Evolutionary conservation across 2,797 vertebrate species (phyloP), one percentile per base, ranked within the genome.

Genomic region (Gymnothorax reevesii): DNA sequence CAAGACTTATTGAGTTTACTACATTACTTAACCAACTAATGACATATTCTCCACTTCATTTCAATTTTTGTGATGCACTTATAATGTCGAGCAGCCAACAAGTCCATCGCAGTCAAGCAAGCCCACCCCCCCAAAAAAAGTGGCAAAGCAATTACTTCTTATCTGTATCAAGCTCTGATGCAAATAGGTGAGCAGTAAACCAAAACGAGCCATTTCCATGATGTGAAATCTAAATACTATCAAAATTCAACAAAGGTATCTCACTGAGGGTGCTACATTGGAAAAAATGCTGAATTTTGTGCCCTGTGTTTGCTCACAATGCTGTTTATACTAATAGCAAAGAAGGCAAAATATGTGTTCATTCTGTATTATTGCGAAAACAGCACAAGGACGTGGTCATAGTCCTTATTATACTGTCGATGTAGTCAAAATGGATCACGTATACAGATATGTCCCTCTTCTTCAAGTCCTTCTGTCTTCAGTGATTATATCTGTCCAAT

Each of bases 101-200:
- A n/a, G 64, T 69, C n/a, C 64, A 69, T 69, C 64, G 22, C 62
- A 69, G 22, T 69, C 64, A 69, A 25, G 64, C 64, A 9, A 25
- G 25, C n/a, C 64, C 64, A 69, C 9, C n/a, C n/a, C n/a, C n/a
- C n/a, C n/a, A 69, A 25, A n/a, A 69, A 69, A n/a, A n/a, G n/a
- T 69, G 10, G 64, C 64, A 69, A 69, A n/a, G 64, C 64, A 69
- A 69, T 69, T 69, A 69, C 25, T n/a, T n/a, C 64, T 69, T 69
- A 69, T 69, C 64, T 25, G 64, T 69, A 69, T 69, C 64, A 22
- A 69, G 64, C 64, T 69, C 64, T 69, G 64, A 69, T 69, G 64
- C 64, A 69, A n/a, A 69, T 25, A 17, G 64, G 64, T 6, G 17
- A 69, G 64, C 64, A 69, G 6, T 69, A 69, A n/a, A 25, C 64